Conservation (phyloP, 2,113 vertebrate species). For the Notarius lentiginosus region DNA sequence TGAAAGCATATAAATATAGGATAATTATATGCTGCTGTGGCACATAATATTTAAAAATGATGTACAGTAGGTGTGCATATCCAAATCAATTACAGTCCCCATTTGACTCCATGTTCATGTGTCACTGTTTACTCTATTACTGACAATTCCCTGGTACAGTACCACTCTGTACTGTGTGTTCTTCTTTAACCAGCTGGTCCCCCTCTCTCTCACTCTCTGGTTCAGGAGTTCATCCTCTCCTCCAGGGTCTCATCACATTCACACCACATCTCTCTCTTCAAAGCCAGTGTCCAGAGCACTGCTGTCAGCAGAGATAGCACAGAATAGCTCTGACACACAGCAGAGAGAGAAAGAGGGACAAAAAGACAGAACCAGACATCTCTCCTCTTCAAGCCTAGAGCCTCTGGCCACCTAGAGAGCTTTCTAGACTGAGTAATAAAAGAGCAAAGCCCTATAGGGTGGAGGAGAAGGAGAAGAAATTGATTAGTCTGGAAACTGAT, state of each 20-base stretch:
- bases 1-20: not conserved
- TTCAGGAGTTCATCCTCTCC: conserved; percentile 78
- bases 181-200: conserved; percentile 40
- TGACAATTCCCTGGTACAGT: conserved; percentile 68
- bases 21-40: not conserved
- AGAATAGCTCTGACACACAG: conserved; percentile 80
- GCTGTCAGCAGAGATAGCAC: conserved; percentile 79
- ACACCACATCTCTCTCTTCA: conserved; percentile 70
- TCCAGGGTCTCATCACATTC: conserved; percentile 73
- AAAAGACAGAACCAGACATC: conserved; percentile 35
- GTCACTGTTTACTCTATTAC: conserved; percentile 75
- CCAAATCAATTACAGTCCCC: conserved; percentile 60
- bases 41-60: not conserved
- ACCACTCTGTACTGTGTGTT: conserved; percentile 68
- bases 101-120: conserved; percentile 63
- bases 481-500: conserved; percentile 91
- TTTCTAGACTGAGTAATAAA: conserved; percentile 51
- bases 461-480: conserved; percentile 80
- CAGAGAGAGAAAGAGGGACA: conserved; percentile 36
- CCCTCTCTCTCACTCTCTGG: conserved; percentile 39
- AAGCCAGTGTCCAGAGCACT: conserved; percentile 64
- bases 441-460: conserved; percentile 34
- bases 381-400: conserved; percentile 17
- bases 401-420: conserved; percentile 42
- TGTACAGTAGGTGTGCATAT: conserved; percentile 24